These are phyloP conservation scores for Meloidogyne hapla DNA, from an alignment of 1,140 invertebrate genomes.

Conservation along the genomic window DNA sequence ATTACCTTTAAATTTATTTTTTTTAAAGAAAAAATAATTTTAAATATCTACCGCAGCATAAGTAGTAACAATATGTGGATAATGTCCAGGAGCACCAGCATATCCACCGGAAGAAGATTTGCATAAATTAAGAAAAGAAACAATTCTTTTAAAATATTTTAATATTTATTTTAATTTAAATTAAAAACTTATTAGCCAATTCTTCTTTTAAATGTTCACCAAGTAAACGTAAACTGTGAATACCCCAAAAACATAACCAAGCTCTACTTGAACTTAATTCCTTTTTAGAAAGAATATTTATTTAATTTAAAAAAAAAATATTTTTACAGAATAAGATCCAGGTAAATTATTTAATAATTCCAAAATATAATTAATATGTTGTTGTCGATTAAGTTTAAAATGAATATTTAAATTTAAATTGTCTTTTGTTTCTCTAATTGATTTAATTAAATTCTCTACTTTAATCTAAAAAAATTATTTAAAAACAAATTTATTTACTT, in stretches of 20 bases:
- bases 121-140: conserved; percentile 47
- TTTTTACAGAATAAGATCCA: not conserved
- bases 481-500: not conserved
- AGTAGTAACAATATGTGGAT: conserved; percentile 87
- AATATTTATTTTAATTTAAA: conserved; percentile 1
- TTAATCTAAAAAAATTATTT: conserved; percentile 4
- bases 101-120: conserved; percentile 47
- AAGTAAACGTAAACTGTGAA: conserved; percentile 40
- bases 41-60: conserved; percentile 77
- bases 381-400: conserved; percentile 14
- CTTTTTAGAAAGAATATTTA: conserved; percentile 24
- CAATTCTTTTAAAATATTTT: conserved; percentile 40
- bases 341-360: conserved; percentile 7
- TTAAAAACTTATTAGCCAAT: conserved; percentile 28
- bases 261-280: conserved; percentile 45
- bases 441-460: not conserved
- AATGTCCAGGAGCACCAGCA: conserved; percentile 77
- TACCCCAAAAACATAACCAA: conserved; percentile 49
- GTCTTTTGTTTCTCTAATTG: not conserved
- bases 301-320: not conserved
- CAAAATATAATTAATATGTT: conserved; percentile 28
- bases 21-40: not conserved
- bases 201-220: conserved; percentile 17
- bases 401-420: not conserved
- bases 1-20: conserved; percentile 69